phyloP scores from a whole-genome alignment of 2,797 vertebrate species.

The Anabas testudineus region DNA sequence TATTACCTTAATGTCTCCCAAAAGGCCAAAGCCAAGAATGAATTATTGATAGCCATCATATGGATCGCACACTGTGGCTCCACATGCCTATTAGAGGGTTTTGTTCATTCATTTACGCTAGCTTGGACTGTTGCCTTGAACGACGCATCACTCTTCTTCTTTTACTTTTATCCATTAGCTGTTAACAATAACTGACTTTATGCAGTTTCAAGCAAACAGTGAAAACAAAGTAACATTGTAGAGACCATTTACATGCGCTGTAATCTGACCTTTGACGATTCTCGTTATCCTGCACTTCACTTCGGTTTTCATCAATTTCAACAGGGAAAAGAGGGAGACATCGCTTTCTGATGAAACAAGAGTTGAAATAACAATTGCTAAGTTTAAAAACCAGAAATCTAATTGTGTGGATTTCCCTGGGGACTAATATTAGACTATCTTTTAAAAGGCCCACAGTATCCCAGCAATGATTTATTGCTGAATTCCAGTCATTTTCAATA shows the following conservation, averaged over 20 bases:
- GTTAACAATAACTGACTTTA: constrained; percentile 78
- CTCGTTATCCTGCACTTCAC: constrained; percentile 73
- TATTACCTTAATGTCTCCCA: constrained; percentile 85
- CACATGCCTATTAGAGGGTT: constrained; percentile 82
- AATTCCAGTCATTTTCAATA: constrained; percentile 99
- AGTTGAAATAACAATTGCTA: constrained; percentile 96
- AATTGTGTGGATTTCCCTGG: constrained; percentile 94
- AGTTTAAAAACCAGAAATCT: constrained; percentile 99
- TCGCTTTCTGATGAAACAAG: constrained; percentile 95
- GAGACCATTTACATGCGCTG: constrained; percentile 59
- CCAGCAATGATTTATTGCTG: constrained; percentile 99
- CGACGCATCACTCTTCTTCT: constrained; percentile 74
- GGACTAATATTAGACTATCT: constrained; percentile 96
- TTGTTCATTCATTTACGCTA: constrained; percentile 83
- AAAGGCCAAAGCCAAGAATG: constrained; percentile 82
- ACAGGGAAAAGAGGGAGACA: constrained; percentile 81
- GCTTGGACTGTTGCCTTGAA: constrained; percentile 78
- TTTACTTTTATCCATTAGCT: constrained; percentile 83
- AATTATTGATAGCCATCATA: constrained; percentile 86
- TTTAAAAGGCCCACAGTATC: constrained; percentile 97
- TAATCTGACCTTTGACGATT: constrained; percentile 90
- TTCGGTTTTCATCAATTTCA: constrained; percentile 79
- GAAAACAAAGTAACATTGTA: constrained; percentile 49
- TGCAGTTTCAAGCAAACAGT: constrained; percentile 66
- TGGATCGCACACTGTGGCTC: constrained; percentile 81